phyloP scores from a whole-genome alignment of 2,113 vertebrate genomes.

The Hoplias malabaricus region DNA sequence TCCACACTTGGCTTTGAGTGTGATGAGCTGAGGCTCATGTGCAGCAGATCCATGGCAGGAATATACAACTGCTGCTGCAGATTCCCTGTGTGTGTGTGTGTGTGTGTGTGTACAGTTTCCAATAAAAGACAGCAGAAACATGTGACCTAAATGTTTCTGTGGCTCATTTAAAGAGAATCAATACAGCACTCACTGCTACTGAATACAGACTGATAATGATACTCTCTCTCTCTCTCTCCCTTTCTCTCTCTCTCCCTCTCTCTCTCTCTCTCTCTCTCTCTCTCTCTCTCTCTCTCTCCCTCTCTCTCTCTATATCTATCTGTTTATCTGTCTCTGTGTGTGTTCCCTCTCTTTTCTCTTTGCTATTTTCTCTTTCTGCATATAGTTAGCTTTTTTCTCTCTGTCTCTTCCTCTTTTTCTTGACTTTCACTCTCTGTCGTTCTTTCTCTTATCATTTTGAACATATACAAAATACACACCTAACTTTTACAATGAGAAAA shows the following conservation, averaged over 20 bases:
- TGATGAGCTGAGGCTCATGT: no score
- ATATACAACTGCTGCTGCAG: no score
- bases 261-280: slow-evolving; percentile 47
- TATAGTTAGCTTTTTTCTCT: no score
- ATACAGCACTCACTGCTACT: background rate
- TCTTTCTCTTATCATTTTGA: no score
- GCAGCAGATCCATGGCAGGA: no score
- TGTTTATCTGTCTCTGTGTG: background rate
- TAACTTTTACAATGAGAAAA: no score
- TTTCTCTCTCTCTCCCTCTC: slow-evolving; percentile 47
- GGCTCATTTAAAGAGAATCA: background rate
- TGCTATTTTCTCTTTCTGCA: no score
- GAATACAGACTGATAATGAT: slow-evolving; percentile 42
- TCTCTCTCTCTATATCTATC: slow-evolving; percentile 57
- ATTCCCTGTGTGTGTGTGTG: slow-evolving; percentile 4
- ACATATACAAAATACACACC: no score
- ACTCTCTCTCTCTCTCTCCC: slow-evolving; percentile 83
- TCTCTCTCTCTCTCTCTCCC: slow-evolving; percentile 70
- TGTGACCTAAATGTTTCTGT: background rate
- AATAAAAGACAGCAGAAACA: background rate
- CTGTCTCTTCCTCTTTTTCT: no score
- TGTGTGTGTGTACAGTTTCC: background rate
- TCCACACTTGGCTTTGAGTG: no score
- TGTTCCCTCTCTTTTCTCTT: no score
- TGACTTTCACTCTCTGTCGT: no score